Evolutionary conservation across 2,113 vertebrate genomes (phyloP), one percentile per base, ranked within the genome.

Genomic region (Vulpes vulpes): DNA sequence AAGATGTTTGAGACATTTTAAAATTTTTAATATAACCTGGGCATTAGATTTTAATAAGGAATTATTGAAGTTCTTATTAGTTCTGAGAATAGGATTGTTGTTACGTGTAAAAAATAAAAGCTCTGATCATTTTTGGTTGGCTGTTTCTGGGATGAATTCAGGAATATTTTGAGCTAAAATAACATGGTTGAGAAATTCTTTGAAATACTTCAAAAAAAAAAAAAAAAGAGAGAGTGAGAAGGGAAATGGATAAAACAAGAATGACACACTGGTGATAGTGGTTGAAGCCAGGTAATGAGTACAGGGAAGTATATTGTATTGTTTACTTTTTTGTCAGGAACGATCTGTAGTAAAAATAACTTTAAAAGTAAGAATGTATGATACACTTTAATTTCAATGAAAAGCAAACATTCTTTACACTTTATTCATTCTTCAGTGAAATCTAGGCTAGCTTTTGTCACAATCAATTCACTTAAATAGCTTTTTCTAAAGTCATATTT

Each of bases 401-500:
- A 89, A 73, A 69, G 11, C 53, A 9, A 83, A 53, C 0, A 0
- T 60, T 65, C 22, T 88, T 93, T 81, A 69, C 59, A 57, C 80
- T 57, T 76, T 64, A 89, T 95, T 92, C 53, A 78, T 71, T 95
- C 5, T 38, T 62, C 5, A 35, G 1, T 76, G 89, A 49, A 95
- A 79, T 43, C 27, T 27, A 60, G 38, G 53, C 12, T 79, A 62
- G 19, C 17, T 91, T 95, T 82, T 93, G 35, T 84, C 76, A 91
- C 11, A 60, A 30, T 60, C 0, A 16, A 1, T 91, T 97, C 22
- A 85, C 35, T 84, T n/a, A 27, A 67, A 80, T 25, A 71, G 17
- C 22, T 62, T 73, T 89, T 74, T 74, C 71, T 94, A 59, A 89
- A 94, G 16, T 86, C 49, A 30, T 92, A 65, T 53, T 96, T 93